Percentiles rank a stretch among this genome's conserved stretches.
Conservation (phyloP, 2,113 vertebrate genomes). For the Hassar affinis region DNA sequence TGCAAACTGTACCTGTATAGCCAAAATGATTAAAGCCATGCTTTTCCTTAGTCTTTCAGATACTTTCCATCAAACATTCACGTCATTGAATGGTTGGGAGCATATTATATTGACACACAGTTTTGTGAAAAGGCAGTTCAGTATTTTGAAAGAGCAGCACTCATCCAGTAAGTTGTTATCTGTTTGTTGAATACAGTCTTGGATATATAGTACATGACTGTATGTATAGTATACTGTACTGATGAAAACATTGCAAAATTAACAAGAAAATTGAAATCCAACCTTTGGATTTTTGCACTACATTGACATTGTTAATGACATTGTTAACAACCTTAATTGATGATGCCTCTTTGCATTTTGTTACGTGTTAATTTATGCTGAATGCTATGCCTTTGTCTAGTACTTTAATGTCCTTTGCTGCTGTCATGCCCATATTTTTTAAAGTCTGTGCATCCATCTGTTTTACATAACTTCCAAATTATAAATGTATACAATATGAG, state of each 20-base stretch:
- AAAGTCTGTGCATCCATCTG: background rate
- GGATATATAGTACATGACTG: background rate
- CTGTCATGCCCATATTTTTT: background rate
- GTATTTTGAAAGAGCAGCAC: constrained; percentile 95
- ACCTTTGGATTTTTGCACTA: background rate
- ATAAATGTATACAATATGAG: background rate
- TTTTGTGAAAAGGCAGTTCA: constrained; percentile 98
- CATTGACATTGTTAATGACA: background rate
- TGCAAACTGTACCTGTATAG: background rate
- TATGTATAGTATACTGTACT: background rate
- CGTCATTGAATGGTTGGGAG: constrained; percentile 95
- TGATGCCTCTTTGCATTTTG: background rate
- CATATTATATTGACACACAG: constrained; percentile 92
- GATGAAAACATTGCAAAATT: background rate
- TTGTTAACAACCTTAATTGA: background rate
- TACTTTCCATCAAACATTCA: constrained; percentile 95
- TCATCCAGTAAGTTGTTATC: constrained; percentile 88
- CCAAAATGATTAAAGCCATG: background rate
- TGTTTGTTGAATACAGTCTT: constrained; percentile 9
- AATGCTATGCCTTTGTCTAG: background rate
- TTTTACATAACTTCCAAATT: background rate
- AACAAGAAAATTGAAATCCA: background rate
- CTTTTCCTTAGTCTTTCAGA: constrained; percentile 82
- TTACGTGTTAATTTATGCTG: background rate
- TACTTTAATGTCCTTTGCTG: background rate